Evolutionary conservation across 2,888 invertebrate genomes (phyloP), one percentile per base, ranked within the genome.

Genomic region (Dermolepida albohirtum): DNA sequence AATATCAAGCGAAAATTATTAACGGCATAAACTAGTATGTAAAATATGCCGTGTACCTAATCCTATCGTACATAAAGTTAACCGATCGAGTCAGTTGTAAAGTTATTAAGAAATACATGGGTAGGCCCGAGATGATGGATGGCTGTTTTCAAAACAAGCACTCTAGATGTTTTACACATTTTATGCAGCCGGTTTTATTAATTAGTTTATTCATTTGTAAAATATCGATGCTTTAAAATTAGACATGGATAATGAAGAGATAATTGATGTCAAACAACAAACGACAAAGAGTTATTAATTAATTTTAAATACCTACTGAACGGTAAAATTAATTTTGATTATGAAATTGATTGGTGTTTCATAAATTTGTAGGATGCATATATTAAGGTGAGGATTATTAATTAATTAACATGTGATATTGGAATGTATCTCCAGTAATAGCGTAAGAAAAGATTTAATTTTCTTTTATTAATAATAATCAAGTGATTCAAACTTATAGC

Each of bases 141-240:
- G 27, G 27, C 12, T 6, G 17, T 22, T 57, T 17, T 43, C 17
- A 12, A 43, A 57, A 43, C 57, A 57, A 57, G 57, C 43, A n/a
- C 22, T 41, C 43, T 39, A 43, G 29, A 52, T 52, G 64, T 64
- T 39, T 27, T 64, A 41, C 40, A 27, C 27, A 34, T 43, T 52
- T 54, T 52, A 43, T 34, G 12, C 22, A 17, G 16, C 52, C 29
- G 17, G 40, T 64, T 64, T 14, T 47, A 34, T 47, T 62, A 64
- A 64, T 64, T 64, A 64, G 44, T 64, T 52, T 44, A 64, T 64
- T 64, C 64, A 44, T n/a, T 43, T 52, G 52, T 52, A 27, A 52
- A 43, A 43, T 34, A 54, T 34, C 14, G 34, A 41, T 27, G 52
- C 16, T 22, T 47, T 39, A 39, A 62, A 50, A 47, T 50, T 39